phyloP scores from a whole-genome alignment of 1,140 invertebrate species.

The Pseudomyrmex concolor region DNA sequence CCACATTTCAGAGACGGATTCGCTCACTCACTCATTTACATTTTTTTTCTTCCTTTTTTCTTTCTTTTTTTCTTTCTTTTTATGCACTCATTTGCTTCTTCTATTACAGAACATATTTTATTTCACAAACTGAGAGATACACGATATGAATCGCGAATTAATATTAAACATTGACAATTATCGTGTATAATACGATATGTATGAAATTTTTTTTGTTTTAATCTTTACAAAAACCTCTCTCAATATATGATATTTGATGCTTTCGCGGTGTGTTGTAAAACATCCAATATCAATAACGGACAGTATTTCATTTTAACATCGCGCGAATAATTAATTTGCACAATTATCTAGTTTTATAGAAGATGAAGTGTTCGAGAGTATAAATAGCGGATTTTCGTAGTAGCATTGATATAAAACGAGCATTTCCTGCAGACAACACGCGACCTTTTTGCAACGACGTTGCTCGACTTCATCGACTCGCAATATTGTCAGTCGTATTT shows the following conservation, averaged over 20 bases:
- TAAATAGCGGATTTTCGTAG: slow-evolving; percentile 21
- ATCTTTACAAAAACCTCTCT: too few species aligned
- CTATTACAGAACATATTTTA: too few species aligned
- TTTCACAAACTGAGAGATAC: too few species aligned
- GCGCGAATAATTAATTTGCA: slow-evolving; percentile 27
- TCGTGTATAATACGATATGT: too few species aligned
- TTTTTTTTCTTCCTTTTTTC: not conserved
- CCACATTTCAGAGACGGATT: slow-evolving; percentile 7
- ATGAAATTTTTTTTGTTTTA: too few species aligned
- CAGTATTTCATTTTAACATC: too few species aligned
- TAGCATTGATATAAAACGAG: slow-evolving; percentile 21
- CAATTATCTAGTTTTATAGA: slow-evolving; percentile 1
- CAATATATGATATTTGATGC: too few species aligned
- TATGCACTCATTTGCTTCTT: too few species aligned
- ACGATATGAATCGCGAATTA: too few species aligned
- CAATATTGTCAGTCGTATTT: slow-evolving; percentile 54
- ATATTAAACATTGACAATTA: too few species aligned
- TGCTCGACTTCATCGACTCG: slow-evolving; percentile 44
- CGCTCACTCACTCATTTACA: not conserved
- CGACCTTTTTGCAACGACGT: slow-evolving; percentile 8
- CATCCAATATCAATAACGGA: not conserved
- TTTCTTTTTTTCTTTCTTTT: not conserved
- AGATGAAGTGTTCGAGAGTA: slow-evolving; percentile 25
- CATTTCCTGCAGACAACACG: slow-evolving; percentile 17
- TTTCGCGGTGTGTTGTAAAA: not conserved